Evolutionary conservation across 2,797 vertebrate species (phyloP), one percentile per base, ranked within the genome.

Genomic region (Cryptoblepharus egeriae): DNA sequence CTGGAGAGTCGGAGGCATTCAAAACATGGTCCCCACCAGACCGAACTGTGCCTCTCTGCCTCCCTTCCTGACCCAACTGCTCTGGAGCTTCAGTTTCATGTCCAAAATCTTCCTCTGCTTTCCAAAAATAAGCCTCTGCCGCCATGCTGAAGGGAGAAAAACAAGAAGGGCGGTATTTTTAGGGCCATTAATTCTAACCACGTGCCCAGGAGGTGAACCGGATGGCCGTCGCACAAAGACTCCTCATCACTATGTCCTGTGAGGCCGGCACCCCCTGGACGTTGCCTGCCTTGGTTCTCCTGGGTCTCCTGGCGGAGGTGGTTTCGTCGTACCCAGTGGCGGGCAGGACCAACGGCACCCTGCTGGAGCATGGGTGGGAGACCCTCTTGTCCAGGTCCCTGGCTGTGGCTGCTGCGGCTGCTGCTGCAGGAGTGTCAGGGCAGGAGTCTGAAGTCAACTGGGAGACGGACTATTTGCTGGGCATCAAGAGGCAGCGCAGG

Each of bases 151-250:
- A 97, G 96, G 94, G 96, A 98, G 97, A 96, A 98, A 98, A 98
- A 96, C 97, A 97, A 98, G 97, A 96, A 96, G 97, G 96, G 97
- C 84, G 96, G 97, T 99, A 99, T 99, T 99, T 99, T 98, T 99
- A 98, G 98, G 97, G 96, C 96, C 96, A 97, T 98, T 97, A 97
- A 97, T 97, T 97, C 96, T 94, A 96, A 98, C 97, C 98, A 99
- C 98, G 96, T 99, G 98, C 96, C 96, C 96, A 94, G 96, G 96
- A 97, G 97, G 97, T 97, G 97, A 97, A 97, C 96, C 95, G 97
- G 97, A 98, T 97, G 97, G 96, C 96, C 96, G 96, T 94, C 91
- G 96, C 97, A 97, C 97, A 97, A 95, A 98, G 96, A 96, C 96
- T 96, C 95, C 95, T 97, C 97, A 96, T 97, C 97, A 97, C 96